Evolutionary conservation across 1,140 invertebrate species (phyloP).

Genomic region (Tyrophagus putrescentiae): DNA sequence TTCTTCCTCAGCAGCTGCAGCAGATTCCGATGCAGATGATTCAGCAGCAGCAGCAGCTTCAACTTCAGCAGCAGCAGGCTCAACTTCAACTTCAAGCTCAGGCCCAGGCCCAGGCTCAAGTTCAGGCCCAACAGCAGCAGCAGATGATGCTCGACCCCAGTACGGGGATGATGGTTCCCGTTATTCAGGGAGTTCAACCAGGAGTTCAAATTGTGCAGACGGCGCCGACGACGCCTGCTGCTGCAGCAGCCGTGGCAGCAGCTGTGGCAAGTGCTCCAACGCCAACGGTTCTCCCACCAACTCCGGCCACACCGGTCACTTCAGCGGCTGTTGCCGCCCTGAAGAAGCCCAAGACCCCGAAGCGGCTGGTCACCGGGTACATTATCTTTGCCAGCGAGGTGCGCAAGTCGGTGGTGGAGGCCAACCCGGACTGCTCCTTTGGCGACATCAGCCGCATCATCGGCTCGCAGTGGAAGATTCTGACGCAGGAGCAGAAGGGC

Average conservation of each 20-base stretch:
- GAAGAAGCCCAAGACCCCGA: constrained; percentile 31
- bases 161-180: too few species aligned
- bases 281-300: constrained; percentile 48
- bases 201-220: too few species aligned
- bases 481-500: constrained; percentile 70
- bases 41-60: not conserved
- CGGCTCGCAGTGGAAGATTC: constrained; percentile 86
- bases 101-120: too few species aligned
- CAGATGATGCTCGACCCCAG: too few species aligned
- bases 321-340: not conserved
- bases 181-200: too few species aligned
- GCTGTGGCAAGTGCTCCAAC: constrained; percentile 49
- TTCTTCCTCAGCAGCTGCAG: not conserved
- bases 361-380: constrained; percentile 89
- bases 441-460: constrained; percentile 95
- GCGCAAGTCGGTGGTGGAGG: constrained; percentile 62
- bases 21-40: too few species aligned
- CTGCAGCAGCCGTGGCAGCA: constrained; percentile 29
- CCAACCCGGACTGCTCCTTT: constrained; percentile 85
- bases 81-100: too few species aligned
- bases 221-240: constrained; percentile 3
- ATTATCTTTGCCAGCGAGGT: constrained; percentile 96
- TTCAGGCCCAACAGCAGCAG: too few species aligned
- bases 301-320: constrained; percentile 29
- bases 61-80: not conserved